Evolutionary conservation across 2,113 vertebrate genomes (phyloP).

Genomic region (Alaudala cheleensis): DNA sequence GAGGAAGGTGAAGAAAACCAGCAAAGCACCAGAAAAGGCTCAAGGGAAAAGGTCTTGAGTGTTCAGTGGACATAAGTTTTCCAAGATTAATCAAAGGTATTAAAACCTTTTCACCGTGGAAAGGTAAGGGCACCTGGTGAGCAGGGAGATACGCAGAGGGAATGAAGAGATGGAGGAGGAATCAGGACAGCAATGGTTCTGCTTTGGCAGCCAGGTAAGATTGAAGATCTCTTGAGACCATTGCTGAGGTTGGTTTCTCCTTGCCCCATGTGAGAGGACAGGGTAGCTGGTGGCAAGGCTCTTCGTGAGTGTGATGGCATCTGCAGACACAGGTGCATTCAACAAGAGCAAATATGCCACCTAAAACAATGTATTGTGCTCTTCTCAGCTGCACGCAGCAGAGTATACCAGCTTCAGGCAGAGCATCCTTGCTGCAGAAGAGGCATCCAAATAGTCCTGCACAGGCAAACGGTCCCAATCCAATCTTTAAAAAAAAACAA

Average conservation of each 20-base stretch:
- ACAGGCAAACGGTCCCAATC: background rate
- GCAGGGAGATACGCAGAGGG: background rate
- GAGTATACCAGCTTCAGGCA: background rate
- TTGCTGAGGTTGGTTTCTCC: background rate
- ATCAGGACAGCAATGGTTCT: background rate
- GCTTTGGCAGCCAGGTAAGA: background rate
- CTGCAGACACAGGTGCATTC: background rate
- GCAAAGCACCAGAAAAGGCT: background rate
- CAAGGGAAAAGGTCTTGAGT: background rate
- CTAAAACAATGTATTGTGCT: background rate
- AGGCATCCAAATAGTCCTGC: background rate
- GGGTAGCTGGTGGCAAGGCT: background rate
- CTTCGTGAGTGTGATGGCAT: accelerated
- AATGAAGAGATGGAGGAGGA: background rate
- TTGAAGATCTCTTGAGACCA: background rate
- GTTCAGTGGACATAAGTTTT: background rate
- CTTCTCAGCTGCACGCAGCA: background rate
- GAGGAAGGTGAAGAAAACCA: background rate
- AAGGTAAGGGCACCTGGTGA: background rate
- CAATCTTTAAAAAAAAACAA: background rate
- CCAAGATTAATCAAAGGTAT: background rate
- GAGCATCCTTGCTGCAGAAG: background rate
- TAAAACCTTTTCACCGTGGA: background rate
- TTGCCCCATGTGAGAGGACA: accelerated
- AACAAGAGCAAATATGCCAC: background rate